phyloP scores from a whole-genome alignment of 2,113 vertebrate species.

The Eulemur macaco region DNA sequence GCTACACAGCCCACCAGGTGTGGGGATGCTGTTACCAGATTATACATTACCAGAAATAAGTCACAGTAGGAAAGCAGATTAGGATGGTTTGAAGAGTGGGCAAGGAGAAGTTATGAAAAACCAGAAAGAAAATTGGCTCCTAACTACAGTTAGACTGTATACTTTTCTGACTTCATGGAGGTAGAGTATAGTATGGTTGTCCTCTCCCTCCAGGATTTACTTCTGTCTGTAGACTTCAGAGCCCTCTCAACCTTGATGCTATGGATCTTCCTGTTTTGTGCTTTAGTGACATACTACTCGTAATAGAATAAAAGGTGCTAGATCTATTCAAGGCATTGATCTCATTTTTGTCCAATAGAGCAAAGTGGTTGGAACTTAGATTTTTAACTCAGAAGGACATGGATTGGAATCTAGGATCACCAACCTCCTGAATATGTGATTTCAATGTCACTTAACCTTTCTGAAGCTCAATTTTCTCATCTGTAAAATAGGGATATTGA shows the following conservation, averaged over 20 bases:
- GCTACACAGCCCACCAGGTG: constrained; percentile 21
- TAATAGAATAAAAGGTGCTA: constrained; percentile 30
- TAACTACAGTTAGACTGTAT: constrained; percentile 37
- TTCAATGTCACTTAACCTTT: background rate
- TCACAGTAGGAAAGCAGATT: constrained; percentile 72
- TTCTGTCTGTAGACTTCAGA: constrained; percentile 35
- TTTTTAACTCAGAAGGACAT: background rate
- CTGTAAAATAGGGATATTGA: background rate
- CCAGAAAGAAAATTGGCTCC: constrained; percentile 64
- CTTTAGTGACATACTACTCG: constrained; percentile 44
- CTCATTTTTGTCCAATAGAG: background rate
- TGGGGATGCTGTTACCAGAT: constrained; percentile 50
- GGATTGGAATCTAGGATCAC: background rate
- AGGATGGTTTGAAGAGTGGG: constrained; percentile 57
- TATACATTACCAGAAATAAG: constrained; percentile 60
- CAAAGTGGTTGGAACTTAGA: background rate
- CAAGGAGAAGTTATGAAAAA: constrained; percentile 54
- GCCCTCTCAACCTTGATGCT: background rate
- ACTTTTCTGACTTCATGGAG: constrained; percentile 49
- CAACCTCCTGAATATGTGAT: background rate
- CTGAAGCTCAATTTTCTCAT: background rate
- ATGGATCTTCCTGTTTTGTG: background rate
- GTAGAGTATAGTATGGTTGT: background rate
- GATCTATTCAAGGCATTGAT: background rate
- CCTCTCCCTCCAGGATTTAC: background rate